Conservation (phyloP, 2,113 vertebrate species). For the Cacatua alba region DNA sequence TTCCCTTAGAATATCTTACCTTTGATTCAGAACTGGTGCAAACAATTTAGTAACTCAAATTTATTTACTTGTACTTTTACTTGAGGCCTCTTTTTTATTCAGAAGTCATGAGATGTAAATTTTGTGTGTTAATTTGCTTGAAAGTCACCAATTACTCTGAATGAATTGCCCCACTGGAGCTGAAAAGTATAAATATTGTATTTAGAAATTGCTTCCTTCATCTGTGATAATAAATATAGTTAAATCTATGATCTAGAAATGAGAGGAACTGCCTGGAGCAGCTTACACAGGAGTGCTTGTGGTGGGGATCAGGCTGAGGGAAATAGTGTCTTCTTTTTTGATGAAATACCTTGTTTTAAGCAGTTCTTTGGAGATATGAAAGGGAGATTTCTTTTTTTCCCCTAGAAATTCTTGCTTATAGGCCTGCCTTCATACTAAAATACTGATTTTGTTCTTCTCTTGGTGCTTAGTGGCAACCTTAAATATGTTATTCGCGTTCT, state of each 20-base stretch:
- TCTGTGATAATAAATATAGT: conserved; percentile 13
- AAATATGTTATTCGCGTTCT: neutral
- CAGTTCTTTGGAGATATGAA: neutral
- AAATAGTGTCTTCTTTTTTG: neutral
- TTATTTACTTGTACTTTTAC: neutral
- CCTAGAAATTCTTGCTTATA: neutral
- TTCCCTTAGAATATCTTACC: neutral
- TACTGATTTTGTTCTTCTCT: neutral
- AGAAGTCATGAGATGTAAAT: neutral
- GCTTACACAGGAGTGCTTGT: neutral
- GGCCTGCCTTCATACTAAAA: neutral
- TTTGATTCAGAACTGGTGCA: neutral
- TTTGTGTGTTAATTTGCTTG: conserved; percentile 5
- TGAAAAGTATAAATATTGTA: conserved; percentile 1
- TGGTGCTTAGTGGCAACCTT: neutral
- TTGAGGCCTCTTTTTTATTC: neutral
- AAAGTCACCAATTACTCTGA: neutral
- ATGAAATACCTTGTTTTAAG: neutral
- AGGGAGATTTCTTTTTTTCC: neutral
- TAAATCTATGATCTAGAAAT: neutral
- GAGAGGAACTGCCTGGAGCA: conserved; percentile 10
- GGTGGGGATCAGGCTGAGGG: neutral
- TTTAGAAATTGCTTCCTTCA: neutral
- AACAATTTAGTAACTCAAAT: neutral
- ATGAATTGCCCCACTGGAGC: neutral